Conservation (phyloP, 2,797 vertebrate species). For the Danio choprae region DNA sequence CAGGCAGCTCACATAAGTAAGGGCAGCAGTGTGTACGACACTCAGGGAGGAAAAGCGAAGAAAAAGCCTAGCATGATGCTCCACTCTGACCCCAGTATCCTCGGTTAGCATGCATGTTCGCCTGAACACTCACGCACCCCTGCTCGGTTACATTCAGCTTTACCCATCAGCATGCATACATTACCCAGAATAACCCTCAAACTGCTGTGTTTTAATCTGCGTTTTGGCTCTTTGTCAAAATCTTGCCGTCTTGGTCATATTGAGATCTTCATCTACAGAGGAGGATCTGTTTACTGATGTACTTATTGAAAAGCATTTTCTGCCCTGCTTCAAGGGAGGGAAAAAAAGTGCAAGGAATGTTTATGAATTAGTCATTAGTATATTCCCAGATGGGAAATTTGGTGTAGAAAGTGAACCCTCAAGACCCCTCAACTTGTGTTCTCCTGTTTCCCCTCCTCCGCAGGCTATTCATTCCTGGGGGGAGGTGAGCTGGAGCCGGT, state of each 20-base stretch:
- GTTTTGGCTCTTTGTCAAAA: slow-evolving; percentile 31
- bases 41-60: slow-evolving; percentile 78
- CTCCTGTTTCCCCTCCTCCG: slow-evolving; percentile 34
- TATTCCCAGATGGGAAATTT: slow-evolving; percentile 30
- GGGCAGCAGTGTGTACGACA: slow-evolving; percentile 68
- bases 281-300: slow-evolving; percentile 16
- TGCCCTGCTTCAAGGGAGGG: not conserved
- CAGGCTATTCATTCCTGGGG: slow-evolving; percentile 79
- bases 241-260: slow-evolving; percentile 31
- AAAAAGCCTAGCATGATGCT: slow-evolving; percentile 78
- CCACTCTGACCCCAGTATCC: slow-evolving; percentile 81
- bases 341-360: slow-evolving; percentile 21
- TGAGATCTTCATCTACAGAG: slow-evolving; percentile 34
- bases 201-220: slow-evolving; percentile 41
- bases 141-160: not conserved
- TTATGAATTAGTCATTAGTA: slow-evolving; percentile 41
- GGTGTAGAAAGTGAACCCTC: slow-evolving; percentile 13
- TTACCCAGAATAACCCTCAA: slow-evolving; percentile 43
- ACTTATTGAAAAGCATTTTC: slow-evolving; percentile 35
- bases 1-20: slow-evolving; percentile 77
- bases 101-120: slow-evolving; percentile 67
- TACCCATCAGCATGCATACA: slow-evolving; percentile 37
- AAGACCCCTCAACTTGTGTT: slow-evolving; percentile 25
- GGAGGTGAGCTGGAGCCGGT: slow-evolving; percentile 77
- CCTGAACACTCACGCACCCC: slow-evolving; percentile 25